Evolutionary conservation across 2,797 vertebrate genomes (phyloP).

Genomic region (Sebastes trivittatus): DNA sequence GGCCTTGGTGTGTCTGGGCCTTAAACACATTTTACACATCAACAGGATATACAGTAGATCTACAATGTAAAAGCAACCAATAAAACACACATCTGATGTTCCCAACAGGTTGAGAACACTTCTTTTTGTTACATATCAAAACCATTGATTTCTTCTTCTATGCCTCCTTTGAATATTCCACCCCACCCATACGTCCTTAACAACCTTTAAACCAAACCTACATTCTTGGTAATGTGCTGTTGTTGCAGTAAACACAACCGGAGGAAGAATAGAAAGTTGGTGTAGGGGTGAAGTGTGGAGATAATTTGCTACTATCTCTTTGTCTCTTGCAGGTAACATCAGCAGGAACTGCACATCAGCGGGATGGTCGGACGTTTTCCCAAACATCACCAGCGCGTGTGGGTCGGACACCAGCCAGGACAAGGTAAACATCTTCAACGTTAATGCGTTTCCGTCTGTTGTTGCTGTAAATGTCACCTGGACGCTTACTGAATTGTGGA

Average conservation of each 20-base stretch:
- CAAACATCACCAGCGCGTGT: constrained; percentile 86
- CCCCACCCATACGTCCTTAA: background rate
- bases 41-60: background rate
- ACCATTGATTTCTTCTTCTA: background rate
- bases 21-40: background rate
- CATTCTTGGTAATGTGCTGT: background rate
- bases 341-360: constrained; percentile 89
- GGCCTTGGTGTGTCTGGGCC: background rate
- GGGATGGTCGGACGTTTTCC: constrained; percentile 90
- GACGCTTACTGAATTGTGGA: background rate
- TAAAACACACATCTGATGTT: background rate
- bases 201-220: background rate
- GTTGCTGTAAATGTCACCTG: constrained; percentile 3
- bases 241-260: background rate
- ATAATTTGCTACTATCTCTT: background rate
- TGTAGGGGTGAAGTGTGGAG: background rate
- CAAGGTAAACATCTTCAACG: constrained; percentile 70
- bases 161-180: background rate
- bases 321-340: constrained; percentile 85
- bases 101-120: background rate
- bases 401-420: constrained; percentile 77
- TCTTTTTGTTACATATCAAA: background rate
- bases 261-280: background rate
- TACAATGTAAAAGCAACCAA: background rate
- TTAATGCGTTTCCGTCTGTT: background rate